Base-by-base conservation (phyloP, 2,888 invertebrate genomes). In the Coecobrya sp. region DNA sequence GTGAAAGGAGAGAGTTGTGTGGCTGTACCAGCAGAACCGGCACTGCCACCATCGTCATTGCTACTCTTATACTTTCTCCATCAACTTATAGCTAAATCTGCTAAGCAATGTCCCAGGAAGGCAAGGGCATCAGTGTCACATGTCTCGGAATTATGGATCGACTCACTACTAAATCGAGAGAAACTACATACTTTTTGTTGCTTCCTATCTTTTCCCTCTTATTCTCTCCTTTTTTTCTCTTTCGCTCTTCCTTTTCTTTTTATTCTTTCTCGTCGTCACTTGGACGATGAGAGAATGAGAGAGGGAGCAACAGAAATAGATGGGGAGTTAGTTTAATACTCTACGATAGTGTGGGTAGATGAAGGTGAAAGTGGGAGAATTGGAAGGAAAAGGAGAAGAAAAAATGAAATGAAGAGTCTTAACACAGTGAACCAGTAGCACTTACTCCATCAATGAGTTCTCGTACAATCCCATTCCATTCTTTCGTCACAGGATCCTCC, bases 381-480 rank as follows among this genome's bases (percentile, higher is more conserved):
- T 8, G 27, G 16, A 30, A 25, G 55, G 42, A 55, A n/a, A n/a
- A n/a, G n/a, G 81, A 65, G 84, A 85, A 25, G 16, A 84, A 76
- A 79, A 86, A 45, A 52, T 22, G 36, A 81, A 81, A 82, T 52
- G 59, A 81, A 45, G 70, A 55, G 55, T 55, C n/a, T 91, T 89
- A 91, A 76, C 86, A 86, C 87, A 76, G 62, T 70, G 81, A 52
- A 81, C 87, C 49, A 81, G 27, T 8, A 82, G 30, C 70, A 79
- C 94, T 94, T 93, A 95, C 95, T 62, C 94, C 94, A 86, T 95
- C 94, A 96, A 98, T 97, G 45, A 98, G 96, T 95, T 98, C 98
- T 36, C 97, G 96, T 0, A 98, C 98, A 89, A 98, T 98, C 1
- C 98, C 98, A 95, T 98, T 98, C 98, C 98, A 98, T 95, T 98